Conservation (phyloP, 1,140 invertebrate genomes). For the Bombus consobrinus region DNA sequence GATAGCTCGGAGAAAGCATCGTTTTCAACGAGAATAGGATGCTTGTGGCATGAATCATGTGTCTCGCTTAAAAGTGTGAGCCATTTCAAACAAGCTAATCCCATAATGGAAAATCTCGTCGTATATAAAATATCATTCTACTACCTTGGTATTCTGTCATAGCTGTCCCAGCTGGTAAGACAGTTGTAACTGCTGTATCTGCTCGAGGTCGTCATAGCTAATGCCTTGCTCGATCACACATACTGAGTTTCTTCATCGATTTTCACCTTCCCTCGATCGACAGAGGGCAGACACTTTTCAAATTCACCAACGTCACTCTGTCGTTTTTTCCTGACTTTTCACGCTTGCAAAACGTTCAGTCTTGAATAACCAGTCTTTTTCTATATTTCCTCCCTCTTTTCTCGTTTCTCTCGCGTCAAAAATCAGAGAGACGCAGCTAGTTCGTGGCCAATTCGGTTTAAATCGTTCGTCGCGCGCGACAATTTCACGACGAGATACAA, state of each 20-base stretch:
- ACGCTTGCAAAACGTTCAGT: background rate
- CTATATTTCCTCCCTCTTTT: too few species aligned
- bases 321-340: background rate
- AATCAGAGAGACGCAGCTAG: background rate
- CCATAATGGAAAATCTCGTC: constrained; percentile 16
- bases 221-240: constrained; percentile 53
- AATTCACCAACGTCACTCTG: background rate
- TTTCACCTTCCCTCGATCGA: constrained; percentile 3
- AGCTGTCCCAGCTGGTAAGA: constrained; percentile 94
- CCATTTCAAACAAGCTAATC: background rate
- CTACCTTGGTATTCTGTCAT: constrained; percentile 94
- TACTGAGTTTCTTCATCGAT: constrained; percentile 25
- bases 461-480: background rate
- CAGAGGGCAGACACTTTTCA: background rate
- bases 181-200: constrained; percentile 94
- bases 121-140: constrained; percentile 3
- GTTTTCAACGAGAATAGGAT: background rate
- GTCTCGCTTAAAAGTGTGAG: background rate
- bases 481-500: constrained; percentile 15
- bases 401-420: too few species aligned
- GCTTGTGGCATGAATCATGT: background rate
- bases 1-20: background rate
- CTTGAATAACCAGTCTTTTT: background rate
- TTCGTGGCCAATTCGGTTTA: background rate
- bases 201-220: constrained; percentile 87